Evolutionary conservation across 2,888 invertebrate species (phyloP).

Genomic region (Hofmannophila pseudospretella): DNA sequence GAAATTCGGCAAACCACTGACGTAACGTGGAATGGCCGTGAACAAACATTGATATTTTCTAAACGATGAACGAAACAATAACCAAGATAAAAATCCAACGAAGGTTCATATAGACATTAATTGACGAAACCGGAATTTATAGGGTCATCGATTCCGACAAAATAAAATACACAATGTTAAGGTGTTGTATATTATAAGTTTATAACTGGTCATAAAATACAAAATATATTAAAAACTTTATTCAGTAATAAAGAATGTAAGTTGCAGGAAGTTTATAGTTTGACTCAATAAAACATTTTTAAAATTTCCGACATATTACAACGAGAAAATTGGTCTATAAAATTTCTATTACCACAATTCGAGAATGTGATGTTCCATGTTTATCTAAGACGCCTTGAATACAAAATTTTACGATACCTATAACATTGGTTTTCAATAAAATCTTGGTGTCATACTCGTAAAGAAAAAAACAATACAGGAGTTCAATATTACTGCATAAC

Average conservation of each 20-base stretch:
- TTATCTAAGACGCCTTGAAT: slow-evolving; percentile 46
- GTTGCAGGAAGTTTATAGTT: slow-evolving; percentile 18
- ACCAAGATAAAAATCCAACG: too few relatives aligned
- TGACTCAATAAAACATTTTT: slow-evolving; percentile 21
- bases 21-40: slow-evolving; percentile 32
- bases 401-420: slow-evolving; percentile 50
- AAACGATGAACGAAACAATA: too few relatives aligned
- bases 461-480: slow-evolving; percentile 42
- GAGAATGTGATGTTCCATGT: slow-evolving; percentile 36
- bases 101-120: too few relatives aligned
- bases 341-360: slow-evolving; percentile 43
- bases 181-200: background rate
- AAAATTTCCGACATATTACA: slow-evolving; percentile 36
- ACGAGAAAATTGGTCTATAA: slow-evolving; percentile 50
- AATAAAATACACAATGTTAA: background rate
- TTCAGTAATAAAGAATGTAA: slow-evolving; percentile 4
- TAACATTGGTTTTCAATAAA: slow-evolving; percentile 61
- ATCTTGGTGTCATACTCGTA: slow-evolving; percentile 38
- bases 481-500: slow-evolving; percentile 36
- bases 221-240: slow-evolving; percentile 3
- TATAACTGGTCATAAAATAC: slow-evolving; percentile 4
- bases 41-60: slow-evolving; percentile 38
- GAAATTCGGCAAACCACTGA: slow-evolving; percentile 54
- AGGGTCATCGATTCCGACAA: background rate
- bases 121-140: too few relatives aligned